These are phyloP conservation scores for Drosophila ambigua DNA, from an alignment of 1,140 invertebrate genomes.

Conservation along the genomic window DNA sequence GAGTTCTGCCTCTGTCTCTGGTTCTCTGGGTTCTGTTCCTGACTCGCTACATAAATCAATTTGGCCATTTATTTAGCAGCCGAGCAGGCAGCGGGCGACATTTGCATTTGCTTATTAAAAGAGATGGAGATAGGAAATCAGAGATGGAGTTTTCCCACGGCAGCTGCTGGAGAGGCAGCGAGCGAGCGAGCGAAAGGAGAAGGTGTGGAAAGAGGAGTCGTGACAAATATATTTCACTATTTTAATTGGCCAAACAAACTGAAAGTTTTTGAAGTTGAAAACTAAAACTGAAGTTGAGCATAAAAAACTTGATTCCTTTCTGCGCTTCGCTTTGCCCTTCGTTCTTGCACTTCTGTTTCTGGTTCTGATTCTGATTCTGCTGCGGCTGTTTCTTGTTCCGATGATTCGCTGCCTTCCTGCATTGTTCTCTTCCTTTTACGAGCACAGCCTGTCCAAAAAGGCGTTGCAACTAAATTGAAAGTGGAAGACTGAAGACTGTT, in stretches of 20 bases:
- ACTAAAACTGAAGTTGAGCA: conserved; percentile 38
- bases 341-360: neutral
- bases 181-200: neutral
- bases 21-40: neutral
- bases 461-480: too few relatives aligned
- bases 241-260: conserved; percentile 59
- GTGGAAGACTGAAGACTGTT: too few relatives aligned
- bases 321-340: conserved; percentile 1
- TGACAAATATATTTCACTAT: conserved; percentile 55
- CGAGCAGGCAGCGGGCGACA: conserved; percentile 36
- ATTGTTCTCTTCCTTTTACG: conserved; percentile 3
- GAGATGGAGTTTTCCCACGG: too few relatives aligned
- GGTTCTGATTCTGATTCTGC: neutral
- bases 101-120: conserved; percentile 71
- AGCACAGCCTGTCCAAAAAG: too few relatives aligned
- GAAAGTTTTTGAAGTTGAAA: conserved; percentile 34
- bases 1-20: neutral
- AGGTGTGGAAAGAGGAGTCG: conserved; percentile 1
- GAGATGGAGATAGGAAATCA: conserved; percentile 2
- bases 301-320: conserved; percentile 47
- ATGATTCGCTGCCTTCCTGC: too few relatives aligned
- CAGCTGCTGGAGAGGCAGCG: neutral
- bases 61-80: conserved; percentile 61
- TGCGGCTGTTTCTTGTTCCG: conserved; percentile 3
- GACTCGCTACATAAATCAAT: conserved; percentile 63